Evolutionary conservation across 2,888 invertebrate species (phyloP).

Genomic region (Bombylius major): DNA sequence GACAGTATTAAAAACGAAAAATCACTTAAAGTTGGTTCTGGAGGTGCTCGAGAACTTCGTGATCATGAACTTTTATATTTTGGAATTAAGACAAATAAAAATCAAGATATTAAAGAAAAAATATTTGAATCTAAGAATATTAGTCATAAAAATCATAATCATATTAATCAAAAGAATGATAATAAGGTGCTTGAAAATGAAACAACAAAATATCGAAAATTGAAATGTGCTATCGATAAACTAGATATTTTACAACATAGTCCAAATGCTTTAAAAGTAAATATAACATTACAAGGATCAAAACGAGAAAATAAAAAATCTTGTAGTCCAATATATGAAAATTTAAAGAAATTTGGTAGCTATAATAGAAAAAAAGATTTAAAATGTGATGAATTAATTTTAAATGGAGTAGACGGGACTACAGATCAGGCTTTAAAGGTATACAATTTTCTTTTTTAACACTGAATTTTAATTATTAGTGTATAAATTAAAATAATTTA

Average conservation of each 20-base stretch:
- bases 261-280: constrained; percentile 23
- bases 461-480: too few relatives aligned
- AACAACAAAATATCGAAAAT: constrained; percentile 14
- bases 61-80: constrained; percentile 49
- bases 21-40: constrained; percentile 29
- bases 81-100: constrained; percentile 31
- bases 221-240: constrained; percentile 30
- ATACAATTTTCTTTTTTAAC: background rate
- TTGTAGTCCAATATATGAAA: constrained; percentile 28
- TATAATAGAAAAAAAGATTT: constrained; percentile 31
- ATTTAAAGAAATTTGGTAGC: constrained; percentile 19
- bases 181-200: constrained; percentile 5
- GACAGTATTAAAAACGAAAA: constrained; percentile 12
- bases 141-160: background rate
- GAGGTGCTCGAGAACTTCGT: constrained; percentile 40
- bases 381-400: constrained; percentile 36
- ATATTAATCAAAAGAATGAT: constrained; percentile 9
- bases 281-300: background rate
- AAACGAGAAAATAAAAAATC: too few relatives aligned
- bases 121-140: background rate
- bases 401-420: constrained; percentile 45
- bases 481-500: too few relatives aligned
- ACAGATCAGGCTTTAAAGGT: constrained; percentile 45
- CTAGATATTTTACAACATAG: constrained; percentile 34
- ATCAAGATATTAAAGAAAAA: background rate